These are phyloP conservation scores for Ovis aries DNA, from an alignment of 2,113 vertebrate genomes.

Conservation along the genomic window ARS-UI_Ramb_v3.0 NC_056055.1:131995501-131996000, in stretches of 20 bases:
- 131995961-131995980: background rate
- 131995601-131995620: background rate
- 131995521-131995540: background rate
- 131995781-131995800: background rate
- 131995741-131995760: background rate
- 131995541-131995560: background rate
- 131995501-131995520: background rate
- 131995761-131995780: background rate
- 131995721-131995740: background rate
- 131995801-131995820: background rate
- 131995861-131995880: background rate
- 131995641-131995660: background rate
- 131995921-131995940: background rate
- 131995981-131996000: background rate
- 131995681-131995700: background rate
- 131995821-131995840: background rate
- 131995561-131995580: background rate
- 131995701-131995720: background rate
- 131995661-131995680: background rate
- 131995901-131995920: background rate
- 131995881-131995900: background rate
- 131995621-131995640: background rate
- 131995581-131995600: background rate
- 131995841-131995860: background rate
- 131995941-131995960: background rate